Evolutionary conservation across 2,113 vertebrate species (phyloP), one percentile per base, ranked within the genome.

Genomic region (Callionymus lyra): DNA sequence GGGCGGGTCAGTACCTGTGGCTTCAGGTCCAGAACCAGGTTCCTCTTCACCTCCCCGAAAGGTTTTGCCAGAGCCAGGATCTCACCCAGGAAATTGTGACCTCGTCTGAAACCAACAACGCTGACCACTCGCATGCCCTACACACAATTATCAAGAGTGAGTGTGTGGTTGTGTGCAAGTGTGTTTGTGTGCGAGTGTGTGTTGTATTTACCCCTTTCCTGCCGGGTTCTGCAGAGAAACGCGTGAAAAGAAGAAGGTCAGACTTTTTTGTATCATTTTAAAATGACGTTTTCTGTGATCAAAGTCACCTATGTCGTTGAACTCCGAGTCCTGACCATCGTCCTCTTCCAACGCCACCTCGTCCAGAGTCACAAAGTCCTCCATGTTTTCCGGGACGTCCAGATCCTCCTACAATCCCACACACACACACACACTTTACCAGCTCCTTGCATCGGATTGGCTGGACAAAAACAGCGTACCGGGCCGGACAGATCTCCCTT

Each of bases 121-220:
- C 84, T 84, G 13, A 87, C 84, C 2, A 87, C 86, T 34, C 83
- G 71, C 68, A 84, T 56, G 0, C 82, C 84, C 85, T 87, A 45
- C 17, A 27, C 16, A 2, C 16, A 4, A 14, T 6, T 31, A 9
- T 3, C 16, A 31, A 6, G 14, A 16, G 10, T 35, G 12, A 34
- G 21, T 8, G 4, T 8, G 8, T 27, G 21, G 4, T 4, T 8
- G 8, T 8, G 21, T 27, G 21, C 21, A 27, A 27, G 21, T 8
- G 21, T 27, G 21, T 8, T 4, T 27, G 21, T 27, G 21, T 27
- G 8, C 8, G 21, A 8, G 36, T 38, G 2, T 21, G 2, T 3
- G 11, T 6, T 17, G 9, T 8, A 65, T 74, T 0, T 44, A 82
- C 79, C 55, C 74, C 79, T 36, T 13, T 53, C 37, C 53, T 72